Evolutionary conservation across 2,113 vertebrate genomes (phyloP), one percentile per base, ranked within the genome.

Genomic region (Ptilorrhoa leucosticta): DNA sequence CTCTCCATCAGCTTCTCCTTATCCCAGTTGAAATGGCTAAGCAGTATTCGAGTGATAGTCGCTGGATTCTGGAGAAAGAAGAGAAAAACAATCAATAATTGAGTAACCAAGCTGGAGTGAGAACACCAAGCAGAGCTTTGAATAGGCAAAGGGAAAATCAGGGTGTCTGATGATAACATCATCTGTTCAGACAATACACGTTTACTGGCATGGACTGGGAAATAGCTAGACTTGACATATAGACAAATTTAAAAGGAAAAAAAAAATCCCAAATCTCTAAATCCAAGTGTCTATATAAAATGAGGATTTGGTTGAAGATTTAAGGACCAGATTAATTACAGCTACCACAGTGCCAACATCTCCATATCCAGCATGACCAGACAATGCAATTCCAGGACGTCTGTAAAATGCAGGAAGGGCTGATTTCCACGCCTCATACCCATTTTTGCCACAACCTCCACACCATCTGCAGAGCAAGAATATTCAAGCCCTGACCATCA

Each of bases 21-120:
- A 98, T 99, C 99, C 99, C 99, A 99, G 98, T 99, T 99, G 98
- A 99, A 99, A 98, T 99, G 99, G 98, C 99, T 99, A 97, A 99
- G 99, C 95, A 99, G 99, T 98, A 99, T 99, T 98, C 99, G 99
- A 78, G 99, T 99, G 96, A 99, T 99, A 92, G 99, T 99, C 68
- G 99, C 99, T 96, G 99, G 99, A 98, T 99, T 99, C 99, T 99
- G 93, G 64, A 97, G 85, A 28, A 89, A 94, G 18, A 70, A 93
- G 39, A 83, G n/a, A 96, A 75, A 81, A 92, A 57, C 4, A 56
- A 65, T 27, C 39, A 63, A 11, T 44, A 39, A 65, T 1, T 47
- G 48, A 82, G 5, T 39, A 63, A 56, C 12, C 17, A 56, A 75
- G 31, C 6, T 20, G 7, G 18, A 37, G 30, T 2, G 27, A 58